Base-by-base conservation (phyloP, 2,888 invertebrate genomes). In the Drosophila quinaria region DNA sequence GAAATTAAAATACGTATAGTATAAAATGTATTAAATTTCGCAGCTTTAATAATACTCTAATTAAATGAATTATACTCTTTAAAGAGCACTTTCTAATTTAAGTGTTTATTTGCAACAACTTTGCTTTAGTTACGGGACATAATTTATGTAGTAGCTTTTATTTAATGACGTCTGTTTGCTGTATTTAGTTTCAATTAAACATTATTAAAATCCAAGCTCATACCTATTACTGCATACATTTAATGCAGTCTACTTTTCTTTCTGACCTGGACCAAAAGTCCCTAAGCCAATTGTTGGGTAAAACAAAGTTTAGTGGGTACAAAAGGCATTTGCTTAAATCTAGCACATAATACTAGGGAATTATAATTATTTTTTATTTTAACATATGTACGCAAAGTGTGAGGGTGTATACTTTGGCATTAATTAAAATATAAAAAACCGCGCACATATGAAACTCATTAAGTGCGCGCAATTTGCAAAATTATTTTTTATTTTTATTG, bases 401-500 rank as follows among this genome's bases (percentile, higher is more conserved):
- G 37, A n/a, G 37, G n/a, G 37, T 44, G 41, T 37, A 22, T 55
- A 56, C 31, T 80, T 68, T 73, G 54, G 59, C 54, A 81, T 79
- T 83, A 83, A 87, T 84, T 79, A 81, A 81, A 86, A 81, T 76
- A 55, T 41, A 61, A 47, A 64, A 37, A 44, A 65, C 25, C 17
- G 51, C 67, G 54, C 72, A 74, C 78, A 81, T 78, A 72, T 72
- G 78, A 54, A 69, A 73, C 84, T 81, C 80, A 87, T 87, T 87
- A 87, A 78, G 68, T 74, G 71, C 31, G 71, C 61, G 55, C 81
- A 83, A 72, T 83, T 87, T 75, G 74, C 70, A 69, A 83, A 84
- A 81, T 87, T 71, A 80, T 77, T 86, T 84, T 78, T 82, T 81
- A 86, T 84, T 85, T 86, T 87, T 81, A 85, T 85, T 81, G 87